Percentiles rank a stretch among this genome's conserved stretches.
These are phyloP conservation scores for Dryas iulia DNA, from an alignment of 1,140 invertebrate genomes.

Conservation along the genomic window DNA sequence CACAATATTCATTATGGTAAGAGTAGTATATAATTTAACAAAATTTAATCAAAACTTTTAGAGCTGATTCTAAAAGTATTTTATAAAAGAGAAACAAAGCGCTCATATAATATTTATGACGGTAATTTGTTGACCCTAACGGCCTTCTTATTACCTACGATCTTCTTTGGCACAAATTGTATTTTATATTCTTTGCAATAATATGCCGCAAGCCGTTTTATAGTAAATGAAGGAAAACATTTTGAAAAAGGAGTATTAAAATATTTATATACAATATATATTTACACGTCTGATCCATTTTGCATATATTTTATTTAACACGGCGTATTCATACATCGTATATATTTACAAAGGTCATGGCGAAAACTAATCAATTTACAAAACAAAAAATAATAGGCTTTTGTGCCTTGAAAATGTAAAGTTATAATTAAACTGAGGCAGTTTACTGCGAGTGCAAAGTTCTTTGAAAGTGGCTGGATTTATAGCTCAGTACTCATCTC, in stretches of 20 bases:
- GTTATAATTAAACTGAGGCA: constrained; percentile 8
- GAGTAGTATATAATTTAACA: not conserved
- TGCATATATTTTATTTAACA: not conserved
- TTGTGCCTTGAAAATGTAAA: constrained; percentile 1
- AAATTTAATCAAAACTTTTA: not conserved
- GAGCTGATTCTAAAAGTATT: constrained; percentile 12
- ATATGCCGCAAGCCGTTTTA: not conserved
- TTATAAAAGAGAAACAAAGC: constrained; percentile 25
- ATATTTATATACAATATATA: constrained; percentile 6
- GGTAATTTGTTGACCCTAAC: constrained; percentile 26
- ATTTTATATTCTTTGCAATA: constrained; percentile 7
- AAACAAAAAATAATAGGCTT: not conserved
- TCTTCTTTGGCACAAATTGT: constrained; percentile 44
- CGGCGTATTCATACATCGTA: not conserved
- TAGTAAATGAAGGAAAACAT: constrained; percentile 2
- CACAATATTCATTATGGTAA: no score
- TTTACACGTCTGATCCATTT: not conserved
- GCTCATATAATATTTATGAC: constrained; percentile 28
- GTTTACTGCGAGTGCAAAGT: constrained; percentile 20
- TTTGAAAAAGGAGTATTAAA: not conserved
- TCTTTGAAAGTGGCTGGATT: constrained; percentile 28
- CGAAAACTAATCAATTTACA: not conserved
- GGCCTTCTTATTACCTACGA: constrained; percentile 23
- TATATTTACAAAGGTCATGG: not conserved
- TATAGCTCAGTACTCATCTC: constrained; percentile 76